A percentile compares a stretch with the other conserved stretches of the same genome.
These are phyloP conservation scores for Eupeodes latifasciatus DNA, from an alignment of 2,888 invertebrate genomes.

Conservation along the genomic window DNA sequence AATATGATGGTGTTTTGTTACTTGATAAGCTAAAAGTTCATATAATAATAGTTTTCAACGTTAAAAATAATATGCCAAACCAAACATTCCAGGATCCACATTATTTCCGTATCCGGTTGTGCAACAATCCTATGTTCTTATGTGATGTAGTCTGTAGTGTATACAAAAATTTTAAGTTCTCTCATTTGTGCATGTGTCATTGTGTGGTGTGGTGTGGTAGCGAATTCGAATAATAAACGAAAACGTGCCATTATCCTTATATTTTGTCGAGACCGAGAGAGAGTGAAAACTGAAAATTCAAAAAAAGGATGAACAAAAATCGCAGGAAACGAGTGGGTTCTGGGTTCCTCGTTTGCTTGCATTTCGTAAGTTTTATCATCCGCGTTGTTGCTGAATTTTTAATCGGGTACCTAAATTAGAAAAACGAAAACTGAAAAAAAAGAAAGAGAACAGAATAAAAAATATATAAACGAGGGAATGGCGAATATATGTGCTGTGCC, in stretches of 20 bases:
- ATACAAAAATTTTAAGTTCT: not conserved
- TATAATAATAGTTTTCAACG: constrained; percentile 35
- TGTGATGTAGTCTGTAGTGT: too few species aligned
- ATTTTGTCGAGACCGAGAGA: not conserved
- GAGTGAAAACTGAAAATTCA: not conserved
- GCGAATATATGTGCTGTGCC: constrained; percentile 9
- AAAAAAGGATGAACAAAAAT: not conserved
- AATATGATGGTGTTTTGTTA: constrained; percentile 6
- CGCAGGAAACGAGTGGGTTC: not conserved
- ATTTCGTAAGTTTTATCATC: constrained; percentile 41
- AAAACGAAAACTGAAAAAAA: constrained; percentile 11
- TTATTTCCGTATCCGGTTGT: constrained; percentile 16
- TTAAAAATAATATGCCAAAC: constrained; percentile 35
- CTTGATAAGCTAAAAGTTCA: constrained; percentile 47
- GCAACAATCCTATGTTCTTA: not conserved
- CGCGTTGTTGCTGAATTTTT: constrained; percentile 53
- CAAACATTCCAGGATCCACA: constrained; percentile 36
- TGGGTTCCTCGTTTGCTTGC: constrained; percentile 27
- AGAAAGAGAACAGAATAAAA: too few species aligned
- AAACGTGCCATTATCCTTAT: constrained; percentile 25
- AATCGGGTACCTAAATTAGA: constrained; percentile 62
- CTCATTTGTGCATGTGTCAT: constrained; percentile 42
- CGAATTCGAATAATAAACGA: not conserved
- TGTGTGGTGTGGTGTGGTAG: not conserved
- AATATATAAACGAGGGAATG: not conserved